Evolutionary conservation across 2,888 invertebrate species (phyloP), one percentile per base, ranked within the genome.

Genomic region (Drosophila prolongata): DNA sequence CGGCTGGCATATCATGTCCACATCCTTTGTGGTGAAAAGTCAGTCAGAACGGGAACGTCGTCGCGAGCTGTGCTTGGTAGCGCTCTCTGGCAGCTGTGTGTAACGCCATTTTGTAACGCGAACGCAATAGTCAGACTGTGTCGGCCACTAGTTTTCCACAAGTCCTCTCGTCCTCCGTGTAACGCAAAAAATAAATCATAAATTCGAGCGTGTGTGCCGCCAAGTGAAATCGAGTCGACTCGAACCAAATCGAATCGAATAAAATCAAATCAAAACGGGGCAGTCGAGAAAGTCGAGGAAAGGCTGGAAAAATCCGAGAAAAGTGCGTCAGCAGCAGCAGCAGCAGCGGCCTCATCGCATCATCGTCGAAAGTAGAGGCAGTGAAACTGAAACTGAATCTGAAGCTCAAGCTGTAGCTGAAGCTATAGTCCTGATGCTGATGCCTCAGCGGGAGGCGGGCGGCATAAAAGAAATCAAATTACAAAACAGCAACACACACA

Each of bases 31-130:
- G 91, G 90, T 91, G 91, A 90, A 90, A 90, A 89, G 49, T 92
- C 91, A 92, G 92, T 92, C 90, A 89, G 90, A 92, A 90, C 92
- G 92, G 92, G 92, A 92, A 91, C 92, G 92, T 92, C 92, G 92
- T 91, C 91, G 92, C 92, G 91, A 91, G 90, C 89, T 92, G 91
- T 91, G 71, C 71, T 89, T 87, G 90, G 42, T 71, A 89, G 91
- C 81, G 81, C 81, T 77, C 81, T 77, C 62, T 59, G 49, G 35
- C 81, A 75, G 78, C 76, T 71, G 37, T 11, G 42, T 34, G 40
- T 62, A 74, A 78, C 64, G 87, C 78, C 77, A 79, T 73, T 76
- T 76, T 79, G 79, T 80, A 76, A 84, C 87, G 87, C 78, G 75
- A 78, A 73, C 73, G 71, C 46, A 68, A 68, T 66, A 66, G 66